Percentiles rank a stretch among this genome's conserved stretches.
These are phyloP conservation scores for Apodemus agrarius DNA, from an alignment of 2,797 vertebrate species.

Conservation along the genomic window DNA sequence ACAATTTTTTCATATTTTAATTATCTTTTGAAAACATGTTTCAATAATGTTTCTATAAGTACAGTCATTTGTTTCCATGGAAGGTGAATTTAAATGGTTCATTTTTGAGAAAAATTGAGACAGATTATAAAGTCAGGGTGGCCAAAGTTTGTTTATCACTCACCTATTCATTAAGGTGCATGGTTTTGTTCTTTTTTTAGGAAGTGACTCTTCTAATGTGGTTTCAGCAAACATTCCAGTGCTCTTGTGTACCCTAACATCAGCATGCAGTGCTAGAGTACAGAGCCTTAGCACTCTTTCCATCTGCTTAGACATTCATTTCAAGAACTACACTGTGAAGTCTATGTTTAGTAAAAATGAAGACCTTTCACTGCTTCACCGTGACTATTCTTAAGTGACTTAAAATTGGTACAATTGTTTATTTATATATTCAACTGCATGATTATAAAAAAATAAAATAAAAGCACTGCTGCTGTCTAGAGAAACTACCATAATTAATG, in stretches of 20 bases:
- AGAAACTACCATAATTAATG: not conserved
- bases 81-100: not conserved
- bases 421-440: not conserved
- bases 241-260: not conserved
- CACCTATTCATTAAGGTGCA: not conserved
- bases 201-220: not conserved
- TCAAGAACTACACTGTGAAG: not conserved
- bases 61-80: not conserved
- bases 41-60: not conserved
- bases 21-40: not conserved
- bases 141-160: not conserved
- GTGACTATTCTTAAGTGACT: not conserved
- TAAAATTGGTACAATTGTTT: not conserved
- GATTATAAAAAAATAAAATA: not conserved
- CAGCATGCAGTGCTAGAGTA: not conserved
- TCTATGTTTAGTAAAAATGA: not conserved
- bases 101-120: not conserved
- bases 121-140: not conserved
- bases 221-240: not conserved
- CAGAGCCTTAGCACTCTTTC: too few species aligned
- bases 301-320: not conserved
- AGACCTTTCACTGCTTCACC: not conserved
- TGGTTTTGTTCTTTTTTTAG: not conserved
- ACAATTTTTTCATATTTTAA: not conserved
- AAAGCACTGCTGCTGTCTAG: not conserved